Evolutionary conservation across 1,140 invertebrate genomes (phyloP).

Genomic region (Eriocheir sinensis): DNA sequence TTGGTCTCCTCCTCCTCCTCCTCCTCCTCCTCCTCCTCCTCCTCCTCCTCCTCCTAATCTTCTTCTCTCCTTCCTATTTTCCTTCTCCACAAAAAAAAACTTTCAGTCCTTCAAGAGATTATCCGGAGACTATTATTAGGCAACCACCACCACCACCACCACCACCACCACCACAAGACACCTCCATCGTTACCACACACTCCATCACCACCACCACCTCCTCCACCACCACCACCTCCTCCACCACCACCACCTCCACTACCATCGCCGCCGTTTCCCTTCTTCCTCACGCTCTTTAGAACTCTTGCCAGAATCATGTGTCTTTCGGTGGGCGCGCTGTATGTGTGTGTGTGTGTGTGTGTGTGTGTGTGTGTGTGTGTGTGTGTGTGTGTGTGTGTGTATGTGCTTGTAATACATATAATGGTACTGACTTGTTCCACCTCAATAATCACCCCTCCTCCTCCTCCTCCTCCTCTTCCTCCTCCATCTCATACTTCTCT

Average conservation of each 20-base stretch:
- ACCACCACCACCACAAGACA: neutral
- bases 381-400: too few relatives aligned
- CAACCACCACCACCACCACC: neutral
- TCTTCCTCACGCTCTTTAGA: neutral
- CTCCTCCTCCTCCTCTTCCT: too few relatives aligned
- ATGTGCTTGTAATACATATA: constrained; percentile 1
- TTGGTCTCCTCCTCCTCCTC: neutral
- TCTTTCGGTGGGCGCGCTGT: neutral
- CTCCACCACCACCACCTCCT: neutral
- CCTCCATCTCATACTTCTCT: too few relatives aligned
- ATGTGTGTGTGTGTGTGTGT: too few relatives aligned
- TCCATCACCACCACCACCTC: neutral
- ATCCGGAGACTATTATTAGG: too few relatives aligned
- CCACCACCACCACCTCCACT: neutral
- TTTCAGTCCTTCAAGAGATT: neutral
- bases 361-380: neutral
- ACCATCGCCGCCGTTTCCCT: neutral
- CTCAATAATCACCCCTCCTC: neutral
- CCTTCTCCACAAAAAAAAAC: neutral
- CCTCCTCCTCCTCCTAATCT: neutral
- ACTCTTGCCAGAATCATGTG: neutral
- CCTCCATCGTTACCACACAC: too few relatives aligned
- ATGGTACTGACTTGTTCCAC: neutral
- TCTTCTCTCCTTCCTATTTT: too few relatives aligned
- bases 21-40: too few relatives aligned